These are phyloP conservation scores for Melanotus villosus DNA, from an alignment of 2,888 invertebrate species.

Conservation along the genomic window DNA sequence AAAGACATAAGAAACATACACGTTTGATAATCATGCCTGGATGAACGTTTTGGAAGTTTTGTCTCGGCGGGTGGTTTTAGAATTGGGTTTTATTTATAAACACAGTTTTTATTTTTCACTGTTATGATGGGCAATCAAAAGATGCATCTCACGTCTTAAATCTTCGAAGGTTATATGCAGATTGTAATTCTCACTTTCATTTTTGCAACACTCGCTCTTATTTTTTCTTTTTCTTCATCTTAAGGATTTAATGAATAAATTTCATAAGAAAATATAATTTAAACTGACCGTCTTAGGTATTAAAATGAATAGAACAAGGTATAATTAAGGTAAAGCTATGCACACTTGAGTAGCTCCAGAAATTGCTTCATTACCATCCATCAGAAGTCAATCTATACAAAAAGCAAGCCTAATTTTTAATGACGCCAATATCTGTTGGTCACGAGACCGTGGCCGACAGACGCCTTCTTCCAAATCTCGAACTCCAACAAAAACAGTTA, in stretches of 20 bases:
- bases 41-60: conserved; percentile 26
- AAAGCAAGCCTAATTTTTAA: conserved; percentile 42
- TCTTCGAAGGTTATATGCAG: not conserved
- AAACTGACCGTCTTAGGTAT: too few relatives aligned
- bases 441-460: conserved; percentile 41
- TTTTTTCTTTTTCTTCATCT: too few relatives aligned
- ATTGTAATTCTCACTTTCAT: not conserved
- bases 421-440: conserved; percentile 40
- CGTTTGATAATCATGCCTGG: conserved; percentile 31
- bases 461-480: conserved; percentile 29
- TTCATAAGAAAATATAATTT: too few relatives aligned
- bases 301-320: not conserved
- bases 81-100: conserved; percentile 34
- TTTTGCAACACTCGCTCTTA: too few relatives aligned
- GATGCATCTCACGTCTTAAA: conserved; percentile 7
- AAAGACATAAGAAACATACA: conserved; percentile 22
- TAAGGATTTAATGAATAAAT: too few relatives aligned
- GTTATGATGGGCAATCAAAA: conserved; percentile 9
- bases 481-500: conserved; percentile 40
- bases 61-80: conserved; percentile 34
- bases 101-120: not conserved
- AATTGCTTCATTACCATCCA: conserved; percentile 34
- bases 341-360: conserved; percentile 12
- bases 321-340: conserved; percentile 5
- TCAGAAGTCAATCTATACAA: conserved; percentile 19